phyloP scores from a whole-genome alignment of 2,797 vertebrate genomes.

The Poecile montanus region DNA sequence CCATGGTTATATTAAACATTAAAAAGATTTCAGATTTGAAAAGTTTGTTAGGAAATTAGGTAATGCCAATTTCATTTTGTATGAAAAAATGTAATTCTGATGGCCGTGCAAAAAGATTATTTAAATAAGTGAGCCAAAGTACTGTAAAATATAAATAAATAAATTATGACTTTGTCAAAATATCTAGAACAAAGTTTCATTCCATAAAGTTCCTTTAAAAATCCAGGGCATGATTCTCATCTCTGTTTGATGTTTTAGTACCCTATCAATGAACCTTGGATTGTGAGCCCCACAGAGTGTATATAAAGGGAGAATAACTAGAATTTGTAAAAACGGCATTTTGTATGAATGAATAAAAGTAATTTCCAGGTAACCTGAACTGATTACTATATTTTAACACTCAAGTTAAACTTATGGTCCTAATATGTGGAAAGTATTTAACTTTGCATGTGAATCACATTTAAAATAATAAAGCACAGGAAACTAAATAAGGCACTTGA shows the following conservation, averaged over 20 bases:
- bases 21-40: neutral
- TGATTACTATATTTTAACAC: constrained; percentile 41
- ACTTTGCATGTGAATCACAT: neutral
- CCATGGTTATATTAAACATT: neutral
- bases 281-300: neutral
- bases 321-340: constrained; percentile 5
- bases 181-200: neutral
- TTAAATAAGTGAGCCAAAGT: neutral
- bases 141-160: neutral
- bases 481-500: constrained; percentile 43
- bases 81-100: neutral
- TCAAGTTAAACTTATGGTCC: neutral
- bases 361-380: neutral
- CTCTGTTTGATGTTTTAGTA: neutral
- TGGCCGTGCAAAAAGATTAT: neutral
- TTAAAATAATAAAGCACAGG: constrained; percentile 16
- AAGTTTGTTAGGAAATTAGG: neutral
- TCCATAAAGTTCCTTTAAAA: neutral
- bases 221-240: neutral
- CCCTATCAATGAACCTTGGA: neutral
- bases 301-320: neutral
- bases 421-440: neutral
- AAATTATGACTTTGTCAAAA: neutral
- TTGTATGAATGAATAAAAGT: neutral
- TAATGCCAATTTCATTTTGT: neutral